Evolutionary conservation across 2,888 invertebrate species (phyloP).

Genomic region (Laspeyria flexula): DNA sequence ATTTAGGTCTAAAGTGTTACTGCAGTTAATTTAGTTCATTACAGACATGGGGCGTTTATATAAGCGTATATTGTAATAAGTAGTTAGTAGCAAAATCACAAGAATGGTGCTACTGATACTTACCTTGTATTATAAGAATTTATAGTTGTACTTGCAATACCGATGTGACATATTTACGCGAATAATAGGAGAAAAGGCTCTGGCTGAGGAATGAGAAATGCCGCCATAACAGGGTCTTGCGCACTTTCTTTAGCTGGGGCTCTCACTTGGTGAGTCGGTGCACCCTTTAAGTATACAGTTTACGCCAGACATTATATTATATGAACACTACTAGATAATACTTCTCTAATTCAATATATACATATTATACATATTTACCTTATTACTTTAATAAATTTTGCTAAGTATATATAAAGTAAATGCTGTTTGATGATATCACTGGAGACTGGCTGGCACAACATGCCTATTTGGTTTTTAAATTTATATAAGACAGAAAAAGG

Average conservation of each 20-base stretch:
- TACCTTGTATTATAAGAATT: conserved; percentile 42
- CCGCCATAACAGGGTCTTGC: conserved; percentile 77
- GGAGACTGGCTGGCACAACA: too few relatives aligned
- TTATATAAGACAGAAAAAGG: too few relatives aligned
- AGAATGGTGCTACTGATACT: conserved; percentile 30
- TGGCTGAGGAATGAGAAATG: conserved; percentile 75
- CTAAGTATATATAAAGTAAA: too few relatives aligned
- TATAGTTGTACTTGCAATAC: conserved; percentile 51
- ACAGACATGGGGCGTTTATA: conserved; percentile 25
- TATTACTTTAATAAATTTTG: too few relatives aligned
- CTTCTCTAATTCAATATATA: too few relatives aligned
- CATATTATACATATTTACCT: too few relatives aligned
- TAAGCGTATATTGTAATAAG: conserved; percentile 10
- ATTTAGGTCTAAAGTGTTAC: conserved; percentile 8
- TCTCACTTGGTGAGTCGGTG: conserved; percentile 53
- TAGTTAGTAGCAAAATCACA: conserved; percentile 16
- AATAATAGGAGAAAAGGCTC: conserved; percentile 73
- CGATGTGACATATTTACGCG: conserved; percentile 65
- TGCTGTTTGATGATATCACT: too few relatives aligned
- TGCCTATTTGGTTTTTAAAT: too few relatives aligned
- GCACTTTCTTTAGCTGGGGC: conserved; percentile 72
- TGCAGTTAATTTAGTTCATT: conserved; percentile 19
- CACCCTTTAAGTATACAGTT: conserved; percentile 56
- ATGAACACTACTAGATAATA: too few relatives aligned
- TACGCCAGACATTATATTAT: conserved; percentile 38